A percentile compares a stretch with the other conserved stretches of the same genome.
phyloP scores from a whole-genome alignment of 2,888 invertebrate genomes.

The Cecidostiba fungosa region DNA sequence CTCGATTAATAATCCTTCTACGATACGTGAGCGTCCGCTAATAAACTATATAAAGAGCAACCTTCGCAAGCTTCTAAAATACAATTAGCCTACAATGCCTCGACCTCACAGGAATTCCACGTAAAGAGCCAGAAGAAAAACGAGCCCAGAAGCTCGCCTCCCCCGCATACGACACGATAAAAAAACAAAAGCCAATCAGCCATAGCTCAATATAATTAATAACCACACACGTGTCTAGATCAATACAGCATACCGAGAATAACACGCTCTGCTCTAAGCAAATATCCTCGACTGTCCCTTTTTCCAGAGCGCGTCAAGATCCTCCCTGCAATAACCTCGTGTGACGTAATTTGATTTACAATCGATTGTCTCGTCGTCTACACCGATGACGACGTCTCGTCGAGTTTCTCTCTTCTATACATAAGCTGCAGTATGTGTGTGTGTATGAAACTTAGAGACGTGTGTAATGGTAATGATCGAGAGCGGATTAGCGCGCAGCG shows the following conservation, averaged over 20 bases:
- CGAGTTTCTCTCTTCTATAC: constrained; percentile 14
- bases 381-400: neutral
- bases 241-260: constrained; percentile 48
- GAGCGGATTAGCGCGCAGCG: constrained; percentile 45
- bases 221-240: constrained; percentile 2
- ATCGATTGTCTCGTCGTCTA: constrained; percentile 56
- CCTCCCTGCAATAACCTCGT: neutral
- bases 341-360: constrained; percentile 64
- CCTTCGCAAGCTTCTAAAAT: constrained; percentile 19
- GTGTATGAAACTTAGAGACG: neutral
- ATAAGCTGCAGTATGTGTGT: neutral
- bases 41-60: constrained; percentile 29
- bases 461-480: constrained; percentile 34
- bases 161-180: neutral
- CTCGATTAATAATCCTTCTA: neutral
- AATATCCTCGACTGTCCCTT: constrained; percentile 48
- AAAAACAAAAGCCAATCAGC: constrained; percentile 57
- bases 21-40: constrained; percentile 12
- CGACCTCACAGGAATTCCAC: constrained; percentile 22
- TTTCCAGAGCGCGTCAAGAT: constrained; percentile 44
- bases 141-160: neutral
- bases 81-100: constrained; percentile 54
- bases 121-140: neutral
- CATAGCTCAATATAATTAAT: constrained; percentile 46
- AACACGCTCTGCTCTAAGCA: neutral